Percentiles rank a stretch among this genome's conserved stretches.
Evolutionary conservation across 1,140 invertebrate species (phyloP).

Genomic region (Drosophila neocordata): DNA sequence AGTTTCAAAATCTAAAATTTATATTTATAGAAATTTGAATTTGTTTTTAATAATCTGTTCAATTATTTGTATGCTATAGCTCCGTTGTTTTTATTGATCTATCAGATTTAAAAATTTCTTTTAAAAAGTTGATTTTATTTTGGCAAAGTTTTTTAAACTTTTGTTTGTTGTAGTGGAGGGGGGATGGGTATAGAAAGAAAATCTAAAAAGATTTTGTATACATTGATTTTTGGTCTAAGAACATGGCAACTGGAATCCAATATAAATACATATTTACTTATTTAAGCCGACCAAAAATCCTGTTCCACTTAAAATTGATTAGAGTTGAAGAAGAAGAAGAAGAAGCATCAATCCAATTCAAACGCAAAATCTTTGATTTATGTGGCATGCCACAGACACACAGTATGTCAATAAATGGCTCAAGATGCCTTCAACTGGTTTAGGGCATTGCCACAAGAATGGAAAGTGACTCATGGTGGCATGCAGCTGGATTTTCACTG

Average conservation of each 20-base stretch:
- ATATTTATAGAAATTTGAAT: too few relatives aligned
- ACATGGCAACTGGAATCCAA: constrained; percentile 44
- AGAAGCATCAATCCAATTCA: constrained; percentile 11
- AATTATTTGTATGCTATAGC: too few relatives aligned
- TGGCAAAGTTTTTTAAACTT: too few relatives aligned
- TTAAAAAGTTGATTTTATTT: too few relatives aligned
- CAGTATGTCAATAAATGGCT: constrained; percentile 71
- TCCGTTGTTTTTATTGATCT: too few relatives aligned
- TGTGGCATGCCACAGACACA: constrained; percentile 54
- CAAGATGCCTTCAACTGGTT: constrained; percentile 40
- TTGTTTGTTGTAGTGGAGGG: too few relatives aligned
- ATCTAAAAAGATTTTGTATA: background rate
- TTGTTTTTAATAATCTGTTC: too few relatives aligned
- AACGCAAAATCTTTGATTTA: constrained; percentile 59
- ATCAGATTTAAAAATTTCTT: too few relatives aligned
- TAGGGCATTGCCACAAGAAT: background rate
- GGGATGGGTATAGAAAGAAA: background rate
- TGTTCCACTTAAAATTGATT: constrained; percentile 62
- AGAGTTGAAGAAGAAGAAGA: constrained; percentile 25
- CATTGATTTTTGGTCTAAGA: constrained; percentile 61
- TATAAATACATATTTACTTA: constrained; percentile 64
- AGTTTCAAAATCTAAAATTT: too few relatives aligned
- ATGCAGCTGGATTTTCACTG: constrained; percentile 47
- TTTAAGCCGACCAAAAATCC: constrained; percentile 55
- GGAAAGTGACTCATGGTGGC: background rate